These are phyloP conservation scores for Synergus itoensis DNA, from an alignment of 2,888 invertebrate species.

Conservation along the genomic window DNA sequence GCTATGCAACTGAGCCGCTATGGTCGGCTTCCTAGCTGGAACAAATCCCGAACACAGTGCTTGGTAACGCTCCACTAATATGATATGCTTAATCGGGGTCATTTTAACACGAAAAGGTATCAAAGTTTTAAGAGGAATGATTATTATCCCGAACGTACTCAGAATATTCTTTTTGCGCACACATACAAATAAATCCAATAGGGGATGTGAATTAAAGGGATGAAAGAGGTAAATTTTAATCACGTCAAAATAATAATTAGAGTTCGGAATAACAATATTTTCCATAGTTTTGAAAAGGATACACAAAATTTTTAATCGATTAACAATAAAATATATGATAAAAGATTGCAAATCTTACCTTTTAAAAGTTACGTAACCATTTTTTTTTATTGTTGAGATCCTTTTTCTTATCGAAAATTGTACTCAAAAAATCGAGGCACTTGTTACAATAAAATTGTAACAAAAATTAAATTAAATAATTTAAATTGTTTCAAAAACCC, in stretches of 20 bases:
- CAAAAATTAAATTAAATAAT: not conserved
- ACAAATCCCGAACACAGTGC: conserved; percentile 79
- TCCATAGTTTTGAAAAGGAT: not conserved
- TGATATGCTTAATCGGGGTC: conserved; percentile 42
- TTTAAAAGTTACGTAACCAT: conserved; percentile 19
- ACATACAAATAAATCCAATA: conserved; percentile 26
- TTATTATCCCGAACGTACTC: too few species aligned
- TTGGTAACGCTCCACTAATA: conserved; percentile 74
- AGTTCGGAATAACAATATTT: conserved; percentile 20
- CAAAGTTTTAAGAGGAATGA: too few species aligned
- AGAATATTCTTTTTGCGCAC: conserved; percentile 14
- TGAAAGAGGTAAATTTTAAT: conserved; percentile 39
- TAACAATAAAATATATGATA: conserved; percentile 25
- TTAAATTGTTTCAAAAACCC: not conserved
- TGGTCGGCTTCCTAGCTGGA: conserved; percentile 83
- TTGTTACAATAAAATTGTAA: conserved; percentile 5
- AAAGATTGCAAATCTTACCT: conserved; percentile 29
- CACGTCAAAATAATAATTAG: conserved; percentile 18
- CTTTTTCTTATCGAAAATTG: conserved; percentile 17
- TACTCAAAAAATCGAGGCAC: conserved; percentile 10
- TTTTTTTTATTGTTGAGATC: conserved; percentile 35
- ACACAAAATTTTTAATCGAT: conserved; percentile 13
- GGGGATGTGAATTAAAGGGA: conserved; percentile 28
- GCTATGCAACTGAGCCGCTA: conserved; percentile 79
- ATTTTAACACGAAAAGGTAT: too few species aligned